phyloP scores from a whole-genome alignment of 1,140 invertebrate species.

The Tetragonula clypearis region DNA sequence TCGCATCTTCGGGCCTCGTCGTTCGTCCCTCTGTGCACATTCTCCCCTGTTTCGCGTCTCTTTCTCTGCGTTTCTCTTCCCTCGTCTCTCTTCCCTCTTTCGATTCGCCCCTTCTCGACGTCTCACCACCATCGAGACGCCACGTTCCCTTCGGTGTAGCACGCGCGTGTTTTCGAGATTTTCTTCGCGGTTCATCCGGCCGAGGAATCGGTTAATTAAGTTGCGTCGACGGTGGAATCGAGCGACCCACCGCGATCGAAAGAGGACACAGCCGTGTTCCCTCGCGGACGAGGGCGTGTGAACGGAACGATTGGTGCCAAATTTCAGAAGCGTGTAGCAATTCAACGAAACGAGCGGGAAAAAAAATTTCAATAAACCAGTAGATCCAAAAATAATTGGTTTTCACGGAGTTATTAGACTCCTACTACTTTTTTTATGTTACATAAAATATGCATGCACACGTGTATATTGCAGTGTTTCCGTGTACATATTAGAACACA shows the following conservation, averaged over 20 bases:
- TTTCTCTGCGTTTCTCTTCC: conserved; percentile 3
- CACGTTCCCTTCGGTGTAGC: not conserved
- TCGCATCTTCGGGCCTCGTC: conserved; percentile 10
- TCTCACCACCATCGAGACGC: not conserved
- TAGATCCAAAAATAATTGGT: too few relatives aligned
- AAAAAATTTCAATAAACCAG: too few relatives aligned
- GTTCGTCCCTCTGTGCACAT: conserved; percentile 26
- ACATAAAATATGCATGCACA: too few relatives aligned
- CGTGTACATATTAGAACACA: too few relatives aligned
- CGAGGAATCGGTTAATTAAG: conserved; percentile 24
- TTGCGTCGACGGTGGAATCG: conserved; percentile 19
- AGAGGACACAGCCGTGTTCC: not conserved
- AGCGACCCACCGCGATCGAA: conserved; percentile 19
- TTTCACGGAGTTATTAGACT: too few relatives aligned
- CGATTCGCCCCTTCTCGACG: not conserved
- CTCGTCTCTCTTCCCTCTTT: not conserved
- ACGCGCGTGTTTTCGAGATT: conserved; percentile 18
- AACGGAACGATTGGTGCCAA: not conserved
- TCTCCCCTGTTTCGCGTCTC: conserved; percentile 23
- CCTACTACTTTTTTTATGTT: too few relatives aligned
- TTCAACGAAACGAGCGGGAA: too few relatives aligned
- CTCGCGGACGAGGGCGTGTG: not conserved
- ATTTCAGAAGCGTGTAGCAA: too few relatives aligned
- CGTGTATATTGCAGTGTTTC: too few relatives aligned
- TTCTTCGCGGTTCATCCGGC: not conserved